Conservation (phyloP, 2,113 vertebrate genomes). For the Lucifuga dentata region DNA sequence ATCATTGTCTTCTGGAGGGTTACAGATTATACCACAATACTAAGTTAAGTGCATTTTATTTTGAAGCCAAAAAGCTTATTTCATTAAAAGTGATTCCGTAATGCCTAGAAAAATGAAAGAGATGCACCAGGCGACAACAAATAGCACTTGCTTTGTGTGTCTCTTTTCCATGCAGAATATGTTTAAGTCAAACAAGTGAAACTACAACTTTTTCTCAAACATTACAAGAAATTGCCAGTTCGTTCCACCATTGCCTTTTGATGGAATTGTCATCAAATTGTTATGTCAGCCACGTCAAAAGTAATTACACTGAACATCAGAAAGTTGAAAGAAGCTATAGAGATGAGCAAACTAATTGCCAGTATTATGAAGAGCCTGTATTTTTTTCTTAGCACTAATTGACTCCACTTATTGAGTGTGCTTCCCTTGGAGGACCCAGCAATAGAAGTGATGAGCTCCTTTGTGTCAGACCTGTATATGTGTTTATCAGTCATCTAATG, state of each 20-base stretch:
- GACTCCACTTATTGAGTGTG: slow-evolving; percentile 22
- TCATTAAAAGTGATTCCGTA: slow-evolving; percentile 8
- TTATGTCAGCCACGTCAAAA: slow-evolving; percentile 41
- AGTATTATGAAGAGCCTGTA: slow-evolving; percentile 43
- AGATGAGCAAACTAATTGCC: slow-evolving; percentile 41
- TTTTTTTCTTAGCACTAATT: slow-evolving; percentile 42
- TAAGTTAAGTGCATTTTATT: not conserved
- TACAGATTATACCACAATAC: no score
- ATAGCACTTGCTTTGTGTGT: not conserved
- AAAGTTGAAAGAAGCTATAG: slow-evolving; percentile 35
- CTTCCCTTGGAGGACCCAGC: slow-evolving; percentile 29
- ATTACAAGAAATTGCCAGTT: slow-evolving; percentile 1
- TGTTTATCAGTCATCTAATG: slow-evolving; percentile 30
- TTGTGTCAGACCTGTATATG: slow-evolving; percentile 24
- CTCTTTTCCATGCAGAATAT: not conserved
- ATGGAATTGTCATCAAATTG: slow-evolving; percentile 17
- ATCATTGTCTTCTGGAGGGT: no score
- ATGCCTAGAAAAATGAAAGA: not conserved
- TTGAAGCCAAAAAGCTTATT: not conserved
- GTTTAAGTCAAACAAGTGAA: not conserved
- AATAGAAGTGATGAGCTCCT: slow-evolving; percentile 1
- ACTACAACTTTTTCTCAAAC: slow-evolving; percentile 3
- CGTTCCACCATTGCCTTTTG: not conserved
- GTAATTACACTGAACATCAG: slow-evolving; percentile 33
- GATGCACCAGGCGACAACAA: not conserved